Base-by-base conservation (phyloP, 1,140 invertebrate genomes). In the Anthonomus grandis region DNA sequence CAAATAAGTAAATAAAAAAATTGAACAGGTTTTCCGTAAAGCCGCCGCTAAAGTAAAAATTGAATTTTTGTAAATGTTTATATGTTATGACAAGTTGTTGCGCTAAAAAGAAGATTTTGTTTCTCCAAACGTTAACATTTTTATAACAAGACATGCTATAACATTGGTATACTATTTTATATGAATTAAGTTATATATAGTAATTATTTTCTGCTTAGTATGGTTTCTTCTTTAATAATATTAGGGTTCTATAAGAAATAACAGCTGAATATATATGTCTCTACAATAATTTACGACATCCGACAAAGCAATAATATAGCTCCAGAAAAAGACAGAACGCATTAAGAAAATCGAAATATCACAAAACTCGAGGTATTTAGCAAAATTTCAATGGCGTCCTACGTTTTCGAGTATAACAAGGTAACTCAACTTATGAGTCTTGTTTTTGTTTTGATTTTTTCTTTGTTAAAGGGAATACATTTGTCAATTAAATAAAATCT, bases 101-200 rank as follows among this genome's bases (percentile, higher is more conserved):
- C 17, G 39, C 39, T 54, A 17, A 34, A 34, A 55, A 52, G 27
- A 25, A 22, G 61, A 53, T 47, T 46, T n/a, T n/a, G n/a, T n/a
- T n/a, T n/a, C 19, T 58, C 60, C 62, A 70, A 73, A 70, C 67
- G 70, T 70, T 70, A 73, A 73, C 71, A 73, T 71, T 69, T n/a
- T n/a, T n/a, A n/a, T n/a, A 69, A 71, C 63, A 73, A 73, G 67
- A 73, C 70, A 71, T 72, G 69, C 71, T 65, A 70, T 71, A 73
- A 73, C 71, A 73, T 34, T 52, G 41, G 36, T 51, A 51, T 51
- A 51, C 18, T 15, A 72, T 67, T 68, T 69, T 66, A 70, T 65
- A n/a, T n/a, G n/a, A 63, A 62, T 64, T 69, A 58, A 69, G 57
- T 65, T 70, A 67, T 51, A 69, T 61, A 64, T 70, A n/a, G n/a